phyloP scores from a whole-genome alignment of 2,888 invertebrate genomes.

The Halocaridina rubra region DNA sequence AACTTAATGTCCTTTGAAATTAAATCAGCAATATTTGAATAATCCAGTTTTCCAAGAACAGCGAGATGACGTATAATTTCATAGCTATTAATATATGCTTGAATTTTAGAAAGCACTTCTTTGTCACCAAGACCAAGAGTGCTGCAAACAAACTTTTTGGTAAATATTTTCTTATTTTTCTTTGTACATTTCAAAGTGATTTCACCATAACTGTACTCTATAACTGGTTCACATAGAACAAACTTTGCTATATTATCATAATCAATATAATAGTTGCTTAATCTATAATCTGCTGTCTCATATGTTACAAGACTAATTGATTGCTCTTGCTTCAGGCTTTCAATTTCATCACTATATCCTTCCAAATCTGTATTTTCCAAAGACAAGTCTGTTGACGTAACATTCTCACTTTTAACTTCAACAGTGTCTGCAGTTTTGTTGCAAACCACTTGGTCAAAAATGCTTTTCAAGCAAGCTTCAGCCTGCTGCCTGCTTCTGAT shows the following conservation, averaged over 20 bases:
- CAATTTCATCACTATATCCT: too few species aligned
- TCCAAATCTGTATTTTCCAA: too few species aligned
- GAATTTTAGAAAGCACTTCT: not conserved
- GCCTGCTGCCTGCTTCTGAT: too few species aligned
- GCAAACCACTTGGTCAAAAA: not conserved
- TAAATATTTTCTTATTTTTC: not conserved
- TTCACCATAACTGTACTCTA: not conserved
- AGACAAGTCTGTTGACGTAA: too few species aligned
- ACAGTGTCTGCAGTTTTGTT: not conserved
- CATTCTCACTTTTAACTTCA: not conserved
- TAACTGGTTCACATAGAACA: not conserved
- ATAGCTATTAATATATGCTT: not conserved
- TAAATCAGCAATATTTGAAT: not conserved
- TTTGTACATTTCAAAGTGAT: not conserved
- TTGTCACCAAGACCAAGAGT: not conserved
- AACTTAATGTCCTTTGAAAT: not conserved
- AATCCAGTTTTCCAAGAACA: not conserved
- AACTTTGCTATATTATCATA: not conserved
- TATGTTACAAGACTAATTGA: not conserved
- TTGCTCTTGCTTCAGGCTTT: not conserved
- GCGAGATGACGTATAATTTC: not conserved
- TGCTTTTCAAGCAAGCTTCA: too few species aligned
- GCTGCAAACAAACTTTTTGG: not conserved
- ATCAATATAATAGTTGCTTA: not conserved
- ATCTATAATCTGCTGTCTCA: not conserved